Percentiles rank a stretch among this genome's conserved stretches.
These are phyloP conservation scores for Centropristis striata DNA, from an alignment of 2,113 vertebrate species.

Conservation along the genomic window DNA sequence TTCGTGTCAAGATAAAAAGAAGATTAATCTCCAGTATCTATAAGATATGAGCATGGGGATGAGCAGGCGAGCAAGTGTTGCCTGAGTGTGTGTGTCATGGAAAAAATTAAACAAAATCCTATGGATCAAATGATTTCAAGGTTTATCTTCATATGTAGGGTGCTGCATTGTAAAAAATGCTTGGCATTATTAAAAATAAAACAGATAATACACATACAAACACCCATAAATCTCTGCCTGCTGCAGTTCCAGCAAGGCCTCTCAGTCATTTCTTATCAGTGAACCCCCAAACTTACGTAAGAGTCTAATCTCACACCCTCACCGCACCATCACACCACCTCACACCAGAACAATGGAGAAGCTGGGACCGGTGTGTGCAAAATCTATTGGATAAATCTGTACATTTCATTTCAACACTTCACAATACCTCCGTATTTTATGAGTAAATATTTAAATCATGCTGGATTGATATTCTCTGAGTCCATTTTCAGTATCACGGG, in stretches of 20 bases:
- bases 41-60: constrained; percentile 10
- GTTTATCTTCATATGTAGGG: background rate
- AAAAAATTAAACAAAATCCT: background rate
- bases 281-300: constrained; percentile 55
- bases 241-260: constrained; percentile 1
- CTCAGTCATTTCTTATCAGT: constrained; percentile 24
- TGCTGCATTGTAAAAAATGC: constrained; percentile 18
- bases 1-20: constrained; percentile 39
- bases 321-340: constrained; percentile 35
- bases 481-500: background rate
- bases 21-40: constrained; percentile 38
- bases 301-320: constrained; percentile 56
- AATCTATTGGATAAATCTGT: constrained; percentile 21
- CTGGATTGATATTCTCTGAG: constrained; percentile 5
- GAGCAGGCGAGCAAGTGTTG: background rate
- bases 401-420: constrained; percentile 31
- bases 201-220: background rate
- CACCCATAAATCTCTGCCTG: background rate
- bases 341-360: constrained; percentile 51
- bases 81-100: background rate
- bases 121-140: background rate
- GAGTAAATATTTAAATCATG: constrained; percentile 44
- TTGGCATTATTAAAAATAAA: constrained; percentile 3
- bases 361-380: constrained; percentile 20
- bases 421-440: constrained; percentile 34